Base-by-base conservation (phyloP, 2,113 vertebrate genomes). In the Microtus pennsylvanicus region DNA sequence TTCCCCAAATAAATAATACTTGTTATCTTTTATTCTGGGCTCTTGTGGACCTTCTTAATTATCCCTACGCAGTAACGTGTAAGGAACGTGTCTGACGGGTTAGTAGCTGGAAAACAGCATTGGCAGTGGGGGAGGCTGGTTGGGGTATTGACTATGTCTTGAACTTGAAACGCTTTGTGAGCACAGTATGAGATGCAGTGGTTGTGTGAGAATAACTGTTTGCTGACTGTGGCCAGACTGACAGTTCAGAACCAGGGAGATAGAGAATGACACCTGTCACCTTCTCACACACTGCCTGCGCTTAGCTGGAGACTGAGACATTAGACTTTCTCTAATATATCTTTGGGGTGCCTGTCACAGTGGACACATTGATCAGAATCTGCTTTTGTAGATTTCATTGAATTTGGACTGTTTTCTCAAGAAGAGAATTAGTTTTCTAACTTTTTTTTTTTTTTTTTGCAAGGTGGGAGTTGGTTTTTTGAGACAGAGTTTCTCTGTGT, bases 401-500 rank as follows among this genome's bases (percentile, higher is more conserved):
- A 77, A 65, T 88, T 94, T 94, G 42, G 4, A 21, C 5, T 67
- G 2, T 24, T 50, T 85, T 90, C 45, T 91, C 78, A 89, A 55
- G 13, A 90, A 45, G 86, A 42, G 33, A 38, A 6, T 80, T 75
- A 50, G 33, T 83, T 95, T 38, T 5, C 67, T 67, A 52, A 6
- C 55, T 94, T 93, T 89, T 80, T 21, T 72, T 72, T 16, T 16
- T 52, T 13, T 52, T 55, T 55, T 55, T 16, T 16, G 3, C 55
- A 58, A 58, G 6, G 55, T 58, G 55, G 55, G 55, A 14, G 13
- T 69, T 70, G 35, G 14, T n/a, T 70, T 70, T 35, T n/a, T n/a
- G 35, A 72, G 70, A n/a, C 33, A 72, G 17, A 17, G 69, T n/a
- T 19, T n/a, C 69, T 21, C 69, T 19, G 35, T 70, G 33, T n/a